Evolutionary conservation across 92 coral and sea anemone genomes (phyloP), one percentile per base, ranked within the genome.

Genomic region (Palythoa grandiflora): DNA sequence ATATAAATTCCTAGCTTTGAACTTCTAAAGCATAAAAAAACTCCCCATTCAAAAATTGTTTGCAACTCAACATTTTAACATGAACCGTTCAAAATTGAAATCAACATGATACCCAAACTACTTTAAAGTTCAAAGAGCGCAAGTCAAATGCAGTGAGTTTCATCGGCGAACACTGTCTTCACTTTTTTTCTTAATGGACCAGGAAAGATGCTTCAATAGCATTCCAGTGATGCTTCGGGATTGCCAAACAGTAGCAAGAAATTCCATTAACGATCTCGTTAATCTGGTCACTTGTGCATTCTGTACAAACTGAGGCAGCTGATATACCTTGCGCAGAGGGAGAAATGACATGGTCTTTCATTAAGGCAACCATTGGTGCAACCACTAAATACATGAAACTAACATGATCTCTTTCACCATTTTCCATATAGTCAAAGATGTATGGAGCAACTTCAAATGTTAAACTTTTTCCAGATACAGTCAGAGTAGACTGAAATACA

Each of bases 101-200:
- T 3, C 48, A 44, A 44, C 48, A 44, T 6, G 48, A 44, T 44
- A 6, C 28, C 48, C 48, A 44, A 44, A 44, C 48, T 44, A 44
- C 48, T 44, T 44, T 44, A 0, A 1, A 44, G 48, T 44, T 44
- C 48, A 44, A 54, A 54, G 16, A 9, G 16, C 1, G 13, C 16
- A 54, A 14, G 16, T 0, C 12, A 91, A 71, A 92, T 78, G 28
- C 92, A 91, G 48, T 91, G 93, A 84, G 89, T 83, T 68, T 85
- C 92, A 65, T 92, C 89, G 52, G 89, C 57, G 83, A 84, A 91
- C 2, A 92, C 92, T 39, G 90, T 92, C 37, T 89, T 92, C 40
- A 72, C 4, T 17, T 1, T 9, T 15, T 68, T 70, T 80, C 83
- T 92, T 48, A 90, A 14, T 14, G 60, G 60, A 1, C 60, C 4